These are phyloP conservation scores for Xestia c-nigrum DNA, from an alignment of 2,888 invertebrate species.

Conservation along the genomic window DNA sequence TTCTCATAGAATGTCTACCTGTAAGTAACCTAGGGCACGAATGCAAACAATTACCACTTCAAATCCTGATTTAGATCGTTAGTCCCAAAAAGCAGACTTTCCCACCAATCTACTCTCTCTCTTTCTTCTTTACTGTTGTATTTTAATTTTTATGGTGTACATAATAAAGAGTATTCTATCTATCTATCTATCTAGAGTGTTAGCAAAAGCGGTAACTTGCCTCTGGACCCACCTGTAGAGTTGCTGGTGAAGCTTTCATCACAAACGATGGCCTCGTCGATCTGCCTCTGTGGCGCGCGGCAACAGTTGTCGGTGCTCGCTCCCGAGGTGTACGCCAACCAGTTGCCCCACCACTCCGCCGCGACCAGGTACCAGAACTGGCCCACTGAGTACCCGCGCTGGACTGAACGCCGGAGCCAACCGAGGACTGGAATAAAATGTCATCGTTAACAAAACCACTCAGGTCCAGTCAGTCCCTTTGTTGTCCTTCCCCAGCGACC, in stretches of 20 bases:
- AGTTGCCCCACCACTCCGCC: conserved; percentile 96
- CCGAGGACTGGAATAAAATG: conserved; percentile 90
- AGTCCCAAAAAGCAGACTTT: background rate
- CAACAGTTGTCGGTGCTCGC: conserved; percentile 79
- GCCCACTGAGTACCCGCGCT: conserved; percentile 94
- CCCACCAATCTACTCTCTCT: too few relatives aligned
- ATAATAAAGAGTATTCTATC: too few relatives aligned
- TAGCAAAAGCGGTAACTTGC: background rate
- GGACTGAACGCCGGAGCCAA: conserved; percentile 95
- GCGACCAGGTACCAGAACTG: conserved; percentile 97
- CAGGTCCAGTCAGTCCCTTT: too few relatives aligned
- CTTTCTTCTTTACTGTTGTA: too few relatives aligned
- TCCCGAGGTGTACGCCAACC: conserved; percentile 93
- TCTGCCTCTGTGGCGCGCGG: conserved; percentile 74
- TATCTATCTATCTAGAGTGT: too few relatives aligned
- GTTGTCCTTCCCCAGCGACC: too few relatives aligned
- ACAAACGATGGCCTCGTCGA: conserved; percentile 92
- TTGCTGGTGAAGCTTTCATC: conserved; percentile 93
- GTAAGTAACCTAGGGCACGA: background rate
- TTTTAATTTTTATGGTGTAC: too few relatives aligned
- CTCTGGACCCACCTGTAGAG: conserved; percentile 83
- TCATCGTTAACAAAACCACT: background rate
- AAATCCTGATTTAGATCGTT: background rate
- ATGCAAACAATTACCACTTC: background rate
- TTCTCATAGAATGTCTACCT: background rate